A percentile compares a stretch with the other conserved stretches of the same genome.
These are phyloP conservation scores for Galbula dea DNA, from an alignment of 2,113 vertebrate species.

Conservation along the genomic window DNA sequence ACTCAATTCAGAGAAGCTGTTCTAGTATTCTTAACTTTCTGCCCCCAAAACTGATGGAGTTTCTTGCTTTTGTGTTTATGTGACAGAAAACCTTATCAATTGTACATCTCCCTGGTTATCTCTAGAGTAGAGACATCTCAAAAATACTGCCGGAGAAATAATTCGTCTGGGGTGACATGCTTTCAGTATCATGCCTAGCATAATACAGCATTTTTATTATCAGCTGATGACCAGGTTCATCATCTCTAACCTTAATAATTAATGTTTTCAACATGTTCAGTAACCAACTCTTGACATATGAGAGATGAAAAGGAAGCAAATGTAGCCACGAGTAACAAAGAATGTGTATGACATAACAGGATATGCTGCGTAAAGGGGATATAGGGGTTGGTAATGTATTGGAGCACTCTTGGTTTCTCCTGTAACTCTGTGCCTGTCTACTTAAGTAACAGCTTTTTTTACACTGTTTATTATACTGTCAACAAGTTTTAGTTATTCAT, in stretches of 20 bases:
- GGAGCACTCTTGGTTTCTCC: not conserved
- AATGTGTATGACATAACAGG: not conserved
- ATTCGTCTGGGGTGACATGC: not conserved
- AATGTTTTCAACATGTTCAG: not conserved
- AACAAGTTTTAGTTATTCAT: not conserved
- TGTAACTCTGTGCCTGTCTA: rapidly evolving
- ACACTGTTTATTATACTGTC: not conserved
- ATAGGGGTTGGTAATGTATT: not conserved
- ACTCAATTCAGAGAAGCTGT: not conserved
- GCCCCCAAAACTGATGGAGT: not conserved
- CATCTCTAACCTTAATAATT: not conserved
- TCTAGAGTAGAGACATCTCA: not conserved
- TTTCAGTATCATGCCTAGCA: not conserved
- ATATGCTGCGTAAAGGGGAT: rapidly evolving
- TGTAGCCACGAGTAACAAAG: not conserved
- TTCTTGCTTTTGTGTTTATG: not conserved
- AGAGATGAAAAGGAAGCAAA: not conserved
- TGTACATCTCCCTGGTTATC: not conserved
- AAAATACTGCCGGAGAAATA: not conserved
- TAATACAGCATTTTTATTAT: not conserved
- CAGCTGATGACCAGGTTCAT: not conserved
- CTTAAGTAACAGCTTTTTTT: not conserved
- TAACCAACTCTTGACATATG: not conserved
- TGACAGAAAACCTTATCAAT: not conserved
- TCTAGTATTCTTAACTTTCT: not conserved